Percentiles rank a stretch among this genome's conserved stretches.
Conservation (phyloP, 2,797 vertebrate genomes). For the Chelonia mydas region DNA sequence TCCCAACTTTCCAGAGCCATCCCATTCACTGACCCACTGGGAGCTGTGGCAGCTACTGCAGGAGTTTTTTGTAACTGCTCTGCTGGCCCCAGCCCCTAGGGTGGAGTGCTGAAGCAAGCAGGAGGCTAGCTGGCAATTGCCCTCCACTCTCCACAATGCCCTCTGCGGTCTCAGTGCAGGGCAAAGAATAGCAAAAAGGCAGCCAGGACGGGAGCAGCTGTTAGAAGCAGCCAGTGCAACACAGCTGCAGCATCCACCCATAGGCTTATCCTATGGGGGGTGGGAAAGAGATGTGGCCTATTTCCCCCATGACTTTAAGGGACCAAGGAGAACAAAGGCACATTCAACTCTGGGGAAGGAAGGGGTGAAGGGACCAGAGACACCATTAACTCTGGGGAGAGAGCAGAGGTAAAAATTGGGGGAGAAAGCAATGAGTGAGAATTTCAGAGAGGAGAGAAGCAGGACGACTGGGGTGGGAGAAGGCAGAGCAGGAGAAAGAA, state of each 20-base stretch:
- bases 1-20: neutral
- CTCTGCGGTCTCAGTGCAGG: neutral
- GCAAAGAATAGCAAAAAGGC: fast-evolving
- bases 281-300: no score
- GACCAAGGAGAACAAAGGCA: neutral
- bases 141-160: neutral
- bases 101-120: neutral
- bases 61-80: neutral
- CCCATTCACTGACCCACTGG: neutral
- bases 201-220: fast-evolving
- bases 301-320: neutral
- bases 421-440: neutral
- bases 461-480: neutral
- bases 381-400: neutral
- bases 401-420: neutral
- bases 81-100: neutral
- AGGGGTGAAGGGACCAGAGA: neutral
- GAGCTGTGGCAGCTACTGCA: neutral
- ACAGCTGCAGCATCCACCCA: neutral
- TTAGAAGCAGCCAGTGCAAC: neutral
- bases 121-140: neutral
- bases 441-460: neutral
- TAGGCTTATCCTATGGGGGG: no score
- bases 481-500: neutral
- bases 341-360: neutral